Evolutionary conservation across 2,888 invertebrate genomes (phyloP).

Genomic region (Cantharis flavilabris): DNA sequence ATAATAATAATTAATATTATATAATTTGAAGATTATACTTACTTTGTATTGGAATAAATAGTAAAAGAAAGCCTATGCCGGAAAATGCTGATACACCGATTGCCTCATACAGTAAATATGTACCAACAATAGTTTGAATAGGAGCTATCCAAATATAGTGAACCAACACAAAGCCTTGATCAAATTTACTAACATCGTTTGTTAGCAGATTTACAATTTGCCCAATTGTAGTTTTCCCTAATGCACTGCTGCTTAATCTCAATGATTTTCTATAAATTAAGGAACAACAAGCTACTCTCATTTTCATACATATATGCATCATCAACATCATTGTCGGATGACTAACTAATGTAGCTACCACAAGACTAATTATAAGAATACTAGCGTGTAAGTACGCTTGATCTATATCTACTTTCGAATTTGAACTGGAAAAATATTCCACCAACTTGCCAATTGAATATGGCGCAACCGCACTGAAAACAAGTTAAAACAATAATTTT

Average conservation of each 20-base stretch:
- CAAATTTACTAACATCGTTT: constrained; percentile 87
- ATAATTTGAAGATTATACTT: constrained; percentile 31
- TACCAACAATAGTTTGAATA: constrained; percentile 70
- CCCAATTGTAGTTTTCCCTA: constrained; percentile 82
- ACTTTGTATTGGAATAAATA: constrained; percentile 54
- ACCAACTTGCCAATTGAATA: constrained; percentile 67
- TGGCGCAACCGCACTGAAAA: constrained; percentile 49
- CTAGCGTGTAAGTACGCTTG: constrained; percentile 79
- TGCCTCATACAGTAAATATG: constrained; percentile 59
- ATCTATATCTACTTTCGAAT: constrained; percentile 43
- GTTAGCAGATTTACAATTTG: constrained; percentile 63
- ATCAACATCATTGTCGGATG: background rate
- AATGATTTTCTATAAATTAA: constrained; percentile 76
- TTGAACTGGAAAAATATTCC: constrained; percentile 62
- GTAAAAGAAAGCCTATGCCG: constrained; percentile 54
- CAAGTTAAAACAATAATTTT: background rate
- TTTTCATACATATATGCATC: constrained; percentile 78
- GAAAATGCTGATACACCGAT: constrained; percentile 55
- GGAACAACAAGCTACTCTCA: constrained; percentile 80
- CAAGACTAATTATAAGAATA: background rate
- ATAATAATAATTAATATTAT: no score
- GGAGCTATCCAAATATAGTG: constrained; percentile 84
- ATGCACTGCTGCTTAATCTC: constrained; percentile 70
- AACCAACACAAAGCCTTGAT: constrained; percentile 76
- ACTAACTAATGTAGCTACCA: background rate